Evolutionary conservation across 2,888 invertebrate species (phyloP).

Genomic region (Dryococelus australis): DNA sequence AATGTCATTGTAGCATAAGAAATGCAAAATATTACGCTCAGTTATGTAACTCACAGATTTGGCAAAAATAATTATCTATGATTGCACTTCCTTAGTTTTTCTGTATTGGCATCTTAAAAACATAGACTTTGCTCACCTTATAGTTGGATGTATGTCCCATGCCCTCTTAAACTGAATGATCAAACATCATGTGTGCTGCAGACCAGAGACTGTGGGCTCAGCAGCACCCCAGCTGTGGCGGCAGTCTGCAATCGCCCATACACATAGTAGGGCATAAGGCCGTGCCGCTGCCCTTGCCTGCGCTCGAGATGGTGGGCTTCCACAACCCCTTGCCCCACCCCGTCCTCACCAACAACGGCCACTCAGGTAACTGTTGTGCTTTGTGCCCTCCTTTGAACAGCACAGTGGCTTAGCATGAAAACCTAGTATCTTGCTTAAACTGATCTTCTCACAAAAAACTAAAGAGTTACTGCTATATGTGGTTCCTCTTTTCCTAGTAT

Average conservation of each 20-base stretch:
- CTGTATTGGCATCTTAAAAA: too few species aligned
- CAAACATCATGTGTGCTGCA: conserved; percentile 21
- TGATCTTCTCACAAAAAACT: too few species aligned
- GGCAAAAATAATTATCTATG: too few species aligned
- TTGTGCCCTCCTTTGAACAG: not conserved
- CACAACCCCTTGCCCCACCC: conserved; percentile 72
- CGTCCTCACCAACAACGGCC: conserved; percentile 73
- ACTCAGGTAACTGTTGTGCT: conserved; percentile 65
- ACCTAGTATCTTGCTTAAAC: not conserved
- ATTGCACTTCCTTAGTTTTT: too few species aligned
- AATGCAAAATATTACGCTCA: too few species aligned
- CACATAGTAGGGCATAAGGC: conserved; percentile 69
- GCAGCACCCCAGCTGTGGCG: conserved; percentile 65
- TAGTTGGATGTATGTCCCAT: too few species aligned
- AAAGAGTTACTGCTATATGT: too few species aligned
- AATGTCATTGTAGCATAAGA: too few species aligned
- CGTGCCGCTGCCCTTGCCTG: conserved; percentile 71
- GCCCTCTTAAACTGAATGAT: too few species aligned
- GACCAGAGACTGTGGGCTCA: conserved; percentile 40
- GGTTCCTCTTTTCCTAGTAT: too few species aligned
- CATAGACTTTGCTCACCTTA: too few species aligned
- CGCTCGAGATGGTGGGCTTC: conserved; percentile 76
- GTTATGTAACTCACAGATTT: too few species aligned
- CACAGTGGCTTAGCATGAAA: not conserved
- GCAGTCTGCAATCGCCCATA: conserved; percentile 72